Evolutionary conservation across 2,797 vertebrate genomes (phyloP).

Genomic region (Hipposideros larvatus): DNA sequence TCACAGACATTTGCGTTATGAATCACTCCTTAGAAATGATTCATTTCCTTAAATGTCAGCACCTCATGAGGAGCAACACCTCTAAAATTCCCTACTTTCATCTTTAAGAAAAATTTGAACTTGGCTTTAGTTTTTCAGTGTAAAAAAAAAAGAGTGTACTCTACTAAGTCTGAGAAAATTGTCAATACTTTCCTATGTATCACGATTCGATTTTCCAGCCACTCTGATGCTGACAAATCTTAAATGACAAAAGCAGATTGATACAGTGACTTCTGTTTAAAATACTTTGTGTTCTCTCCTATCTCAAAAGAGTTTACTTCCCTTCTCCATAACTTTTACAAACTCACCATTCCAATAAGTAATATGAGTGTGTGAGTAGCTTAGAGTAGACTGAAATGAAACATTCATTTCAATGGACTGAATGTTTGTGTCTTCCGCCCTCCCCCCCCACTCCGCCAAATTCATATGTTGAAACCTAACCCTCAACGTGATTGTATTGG

Average conservation of each 20-base stretch:
- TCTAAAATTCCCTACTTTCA: slow-evolving; percentile 53
- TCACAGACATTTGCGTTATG: slow-evolving; percentile 54
- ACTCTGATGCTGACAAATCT: slow-evolving; percentile 43
- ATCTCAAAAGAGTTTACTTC: slow-evolving; percentile 63
- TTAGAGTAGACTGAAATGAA: background rate
- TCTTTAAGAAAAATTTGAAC: slow-evolving; percentile 64
- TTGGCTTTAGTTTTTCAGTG: slow-evolving; percentile 51
- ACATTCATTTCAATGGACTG: background rate
- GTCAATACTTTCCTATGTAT: slow-evolving; percentile 23
- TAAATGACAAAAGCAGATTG: slow-evolving; percentile 51
- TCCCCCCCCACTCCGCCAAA: background rate
- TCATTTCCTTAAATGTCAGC: slow-evolving; percentile 52
- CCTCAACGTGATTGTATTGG: background rate
- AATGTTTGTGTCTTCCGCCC: background rate
- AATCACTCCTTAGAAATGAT: slow-evolving; percentile 66
- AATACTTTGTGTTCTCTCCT: slow-evolving; percentile 46
- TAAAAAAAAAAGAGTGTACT: slow-evolving; percentile 23
- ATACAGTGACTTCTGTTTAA: slow-evolving; percentile 52
- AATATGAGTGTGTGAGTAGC: background rate
- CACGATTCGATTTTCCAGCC: slow-evolving; percentile 50
- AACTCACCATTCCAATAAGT: slow-evolving; percentile 9
- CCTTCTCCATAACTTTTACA: slow-evolving; percentile 34
- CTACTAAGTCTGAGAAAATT: slow-evolving; percentile 52
- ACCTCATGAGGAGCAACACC: slow-evolving; percentile 26
- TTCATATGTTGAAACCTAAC: background rate